Evolutionary conservation across 2,797 vertebrate genomes (phyloP), one percentile per base, ranked within the genome.

Genomic region (Gambusia yucatana): DNA sequence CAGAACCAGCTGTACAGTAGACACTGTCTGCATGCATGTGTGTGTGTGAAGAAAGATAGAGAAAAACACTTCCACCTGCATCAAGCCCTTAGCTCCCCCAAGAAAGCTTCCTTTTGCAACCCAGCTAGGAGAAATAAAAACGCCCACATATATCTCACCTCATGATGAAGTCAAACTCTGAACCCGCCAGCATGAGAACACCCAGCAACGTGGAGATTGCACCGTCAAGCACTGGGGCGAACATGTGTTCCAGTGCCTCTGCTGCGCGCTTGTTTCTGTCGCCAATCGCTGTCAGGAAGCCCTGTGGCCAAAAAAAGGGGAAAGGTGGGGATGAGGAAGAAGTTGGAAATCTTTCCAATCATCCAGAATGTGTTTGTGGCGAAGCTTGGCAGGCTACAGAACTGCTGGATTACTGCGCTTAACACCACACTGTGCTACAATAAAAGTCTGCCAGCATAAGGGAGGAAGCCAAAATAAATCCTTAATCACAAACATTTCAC

Each of bases 131-230:
- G 48, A 41, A 70, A 82, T 52, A 82, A 36, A 73, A 33, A 30
- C 46, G 76, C 39, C 76, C 22, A 61, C n/a, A 72, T 22, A 72
- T 25, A 5, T 72, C 89, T 90, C 95, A 99, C 98, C 98, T 98
- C 94, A 99, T 95, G 85, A 99, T 99, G 94, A 99, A 99, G 95
- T 99, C 98, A 81, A 99, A 99, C 93, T 98, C 98, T 0, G 98
- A 99, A 67, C 98, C 96, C 0, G 98, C 98, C 87, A 99, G 95
- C 98, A 99, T 99, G 78, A 99, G 97, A 82, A 99, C 96, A 0
- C 98, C 97, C 85, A 99, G 94, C 83, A 99, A 92, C 0, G 98
- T 99, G 76, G 98, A 99, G 87, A 99, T 94, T 0, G 97, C 98
- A 0, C 98, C 98, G 0, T 99, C 98, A 39, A 98, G 96, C 94